Conservation (phyloP, 2,113 vertebrate species). For the Delphinus delphis region DNA sequence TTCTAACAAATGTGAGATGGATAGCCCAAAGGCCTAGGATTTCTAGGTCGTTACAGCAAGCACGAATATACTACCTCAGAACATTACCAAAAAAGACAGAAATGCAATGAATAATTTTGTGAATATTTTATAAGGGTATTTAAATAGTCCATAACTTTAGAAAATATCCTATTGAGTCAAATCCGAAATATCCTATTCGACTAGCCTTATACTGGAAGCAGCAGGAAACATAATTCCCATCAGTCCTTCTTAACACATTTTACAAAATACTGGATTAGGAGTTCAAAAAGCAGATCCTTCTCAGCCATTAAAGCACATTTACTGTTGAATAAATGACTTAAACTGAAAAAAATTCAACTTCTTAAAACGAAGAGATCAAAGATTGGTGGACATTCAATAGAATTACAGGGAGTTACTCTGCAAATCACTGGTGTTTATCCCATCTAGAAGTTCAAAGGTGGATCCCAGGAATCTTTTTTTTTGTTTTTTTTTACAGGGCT, state of each 20-base stretch:
- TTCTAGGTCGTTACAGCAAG: neutral
- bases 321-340: neutral
- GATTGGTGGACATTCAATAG: neutral
- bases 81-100: neutral
- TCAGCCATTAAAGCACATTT: neutral
- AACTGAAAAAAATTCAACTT: neutral
- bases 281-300: neutral
- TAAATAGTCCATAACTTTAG: neutral
- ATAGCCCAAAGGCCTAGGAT: neutral
- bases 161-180: neutral
- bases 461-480: neutral
- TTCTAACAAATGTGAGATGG: neutral
- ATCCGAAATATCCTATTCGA: neutral
- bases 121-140: neutral
- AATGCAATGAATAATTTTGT: neutral
- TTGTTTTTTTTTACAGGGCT: no score
- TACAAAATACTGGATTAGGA: neutral
- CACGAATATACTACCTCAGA: neutral
- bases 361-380: neutral
- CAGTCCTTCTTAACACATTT: neutral
- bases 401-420: neutral
- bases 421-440: neutral
- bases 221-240: neutral
- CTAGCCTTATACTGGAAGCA: neutral
- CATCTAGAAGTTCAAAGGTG: neutral